Conservation (phyloP, 2,113 vertebrate species). For the Rhagologus leucostigma region DNA sequence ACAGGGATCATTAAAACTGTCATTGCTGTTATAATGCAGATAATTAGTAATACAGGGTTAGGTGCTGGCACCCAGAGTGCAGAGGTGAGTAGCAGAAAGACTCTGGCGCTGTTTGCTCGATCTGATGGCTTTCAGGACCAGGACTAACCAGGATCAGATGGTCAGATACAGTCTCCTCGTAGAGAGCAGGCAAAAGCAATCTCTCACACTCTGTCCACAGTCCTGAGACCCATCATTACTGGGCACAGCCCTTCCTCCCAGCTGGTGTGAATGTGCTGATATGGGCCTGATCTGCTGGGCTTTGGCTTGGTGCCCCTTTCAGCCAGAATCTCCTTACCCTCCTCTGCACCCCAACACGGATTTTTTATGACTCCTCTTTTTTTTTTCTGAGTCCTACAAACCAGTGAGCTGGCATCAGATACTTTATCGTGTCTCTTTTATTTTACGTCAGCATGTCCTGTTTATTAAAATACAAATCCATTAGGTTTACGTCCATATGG, state of each 20-base stretch:
- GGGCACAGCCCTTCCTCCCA: background rate
- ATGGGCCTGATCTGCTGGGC: background rate
- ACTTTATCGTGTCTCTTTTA: constrained; percentile 33
- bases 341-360: background rate
- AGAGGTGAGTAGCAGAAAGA: background rate
- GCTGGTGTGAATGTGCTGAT: background rate
- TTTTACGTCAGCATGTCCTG: constrained; percentile 46
- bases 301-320: background rate
- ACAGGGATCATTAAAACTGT: background rate
- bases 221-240: background rate
- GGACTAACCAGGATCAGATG: background rate
- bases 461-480: constrained; percentile 66
- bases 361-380: background rate
- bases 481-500: constrained; percentile 48
- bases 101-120: background rate
- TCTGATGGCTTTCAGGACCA: background rate
- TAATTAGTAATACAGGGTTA: background rate
- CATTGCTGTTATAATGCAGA: background rate
- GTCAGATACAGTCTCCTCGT: background rate
- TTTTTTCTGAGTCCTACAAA: background rate
- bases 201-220: fast-evolving
- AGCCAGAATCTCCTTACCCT: background rate
- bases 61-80: background rate
- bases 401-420: background rate
- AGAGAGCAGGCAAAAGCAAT: background rate